Evolutionary conservation across 2,797 vertebrate species (phyloP).

Genomic region (Aldrovandia affinis): DNA sequence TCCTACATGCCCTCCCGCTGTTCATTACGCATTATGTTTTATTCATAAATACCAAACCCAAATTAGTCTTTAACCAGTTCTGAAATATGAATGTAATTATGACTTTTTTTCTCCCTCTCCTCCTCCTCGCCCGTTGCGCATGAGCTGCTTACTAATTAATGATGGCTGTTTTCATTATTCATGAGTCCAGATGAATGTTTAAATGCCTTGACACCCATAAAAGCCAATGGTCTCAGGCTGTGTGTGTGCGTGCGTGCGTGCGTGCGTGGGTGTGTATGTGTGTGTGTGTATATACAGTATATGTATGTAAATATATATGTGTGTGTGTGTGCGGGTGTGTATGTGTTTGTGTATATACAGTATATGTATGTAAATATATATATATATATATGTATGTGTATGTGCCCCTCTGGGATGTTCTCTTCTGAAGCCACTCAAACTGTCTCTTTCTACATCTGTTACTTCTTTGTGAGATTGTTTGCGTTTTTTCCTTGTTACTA

Average conservation of each 20-base stretch:
- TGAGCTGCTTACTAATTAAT: conserved; percentile 72
- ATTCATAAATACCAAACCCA: conserved; percentile 77
- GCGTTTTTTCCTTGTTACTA: neutral
- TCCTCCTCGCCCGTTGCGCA: conserved; percentile 19
- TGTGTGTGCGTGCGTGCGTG: neutral
- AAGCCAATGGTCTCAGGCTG: conserved; percentile 45
- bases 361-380: too few species aligned
- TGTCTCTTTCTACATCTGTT: neutral
- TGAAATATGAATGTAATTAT: conserved; percentile 71
- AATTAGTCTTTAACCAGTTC: conserved; percentile 67
- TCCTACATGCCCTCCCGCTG: conserved; percentile 67
- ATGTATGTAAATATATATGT: too few species aligned
- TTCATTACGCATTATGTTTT: conserved; percentile 74
- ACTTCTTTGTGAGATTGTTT: neutral
- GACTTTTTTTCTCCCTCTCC: conserved; percentile 59
- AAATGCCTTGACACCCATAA: conserved; percentile 66
- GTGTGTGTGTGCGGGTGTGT: neutral
- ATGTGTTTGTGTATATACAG: too few species aligned
- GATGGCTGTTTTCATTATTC: conserved; percentile 68
- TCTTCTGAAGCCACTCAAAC: neutral
- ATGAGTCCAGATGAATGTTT: conserved; percentile 64
- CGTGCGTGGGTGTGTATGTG: neutral
- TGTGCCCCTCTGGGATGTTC: conserved; percentile 12
- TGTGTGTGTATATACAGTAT: too few species aligned
- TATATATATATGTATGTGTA: neutral